Percentiles rank a stretch among this genome's conserved stretches.
Evolutionary conservation across 2,113 vertebrate genomes (phyloP).

Genomic region (Mobula birostris): DNA sequence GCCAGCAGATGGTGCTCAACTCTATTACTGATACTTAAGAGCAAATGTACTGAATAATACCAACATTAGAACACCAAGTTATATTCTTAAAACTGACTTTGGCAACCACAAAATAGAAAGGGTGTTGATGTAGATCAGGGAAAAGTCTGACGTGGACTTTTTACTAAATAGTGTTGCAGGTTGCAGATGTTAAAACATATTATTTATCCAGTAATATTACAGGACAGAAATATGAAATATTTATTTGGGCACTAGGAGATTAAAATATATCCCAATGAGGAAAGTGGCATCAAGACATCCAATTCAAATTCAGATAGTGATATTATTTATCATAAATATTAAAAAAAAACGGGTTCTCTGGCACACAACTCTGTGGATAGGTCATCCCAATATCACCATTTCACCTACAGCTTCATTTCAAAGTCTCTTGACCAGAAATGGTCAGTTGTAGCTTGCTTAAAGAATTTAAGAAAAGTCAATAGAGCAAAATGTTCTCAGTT

Average conservation of each 20-base stretch:
- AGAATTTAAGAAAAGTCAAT: constrained; percentile 22
- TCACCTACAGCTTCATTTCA: neutral
- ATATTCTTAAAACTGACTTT: neutral
- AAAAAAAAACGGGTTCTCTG: neutral
- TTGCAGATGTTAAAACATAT: neutral
- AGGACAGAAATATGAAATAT: neutral
- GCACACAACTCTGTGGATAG: neutral
- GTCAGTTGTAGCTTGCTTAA: neutral
- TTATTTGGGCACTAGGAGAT: neutral
- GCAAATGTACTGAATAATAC: neutral
- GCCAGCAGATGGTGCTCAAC: constrained; percentile 17
- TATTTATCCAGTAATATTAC: neutral
- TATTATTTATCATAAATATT: neutral
- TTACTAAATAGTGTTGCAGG: neutral
- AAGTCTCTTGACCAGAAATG: constrained; percentile 1
- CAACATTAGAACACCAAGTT: constrained; percentile 10
- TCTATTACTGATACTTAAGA: neutral
- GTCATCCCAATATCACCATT: neutral
- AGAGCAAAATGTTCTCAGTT: neutral
- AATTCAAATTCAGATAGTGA: neutral
- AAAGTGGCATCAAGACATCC: constrained; percentile 23
- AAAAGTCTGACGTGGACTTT: constrained; percentile 17
- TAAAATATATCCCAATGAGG: constrained; percentile 3
- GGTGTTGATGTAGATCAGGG: neutral
- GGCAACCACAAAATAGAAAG: neutral